A percentile compares a stretch with the other conserved stretches of the same genome.
These are phyloP conservation scores for Syngnathus floridae DNA, from an alignment of 2,113 vertebrate genomes.

Conservation along the genomic window DNA sequence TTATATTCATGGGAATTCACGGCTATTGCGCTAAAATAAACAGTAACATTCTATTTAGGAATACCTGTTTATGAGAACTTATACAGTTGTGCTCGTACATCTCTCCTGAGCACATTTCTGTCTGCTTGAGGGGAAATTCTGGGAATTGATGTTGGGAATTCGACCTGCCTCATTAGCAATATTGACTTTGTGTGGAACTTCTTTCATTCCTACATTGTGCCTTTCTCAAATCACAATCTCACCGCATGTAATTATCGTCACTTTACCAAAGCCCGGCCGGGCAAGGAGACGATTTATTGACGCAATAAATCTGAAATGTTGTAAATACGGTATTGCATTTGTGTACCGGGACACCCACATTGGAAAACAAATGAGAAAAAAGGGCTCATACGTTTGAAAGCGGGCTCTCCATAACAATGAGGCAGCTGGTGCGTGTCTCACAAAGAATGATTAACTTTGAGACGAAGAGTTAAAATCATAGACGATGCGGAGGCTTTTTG, in stretches of 20 bases:
- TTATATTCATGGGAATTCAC: conserved; percentile 38
- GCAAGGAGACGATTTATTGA: conserved; percentile 32
- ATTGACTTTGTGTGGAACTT: conserved; percentile 19
- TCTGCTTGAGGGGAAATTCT: conserved; percentile 17
- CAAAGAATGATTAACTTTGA: conserved; percentile 30
- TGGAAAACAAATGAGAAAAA: conserved; percentile 26
- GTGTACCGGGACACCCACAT: conserved; percentile 26
- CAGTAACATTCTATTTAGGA: conserved; percentile 35
- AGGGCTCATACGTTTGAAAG: background rate
- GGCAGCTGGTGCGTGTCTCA: conserved; percentile 26
- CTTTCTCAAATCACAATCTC: conserved; percentile 35
- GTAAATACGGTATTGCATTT: conserved; percentile 38
- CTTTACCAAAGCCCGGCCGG: conserved; percentile 18
- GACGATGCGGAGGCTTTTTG: background rate
- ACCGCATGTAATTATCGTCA: conserved; percentile 34
- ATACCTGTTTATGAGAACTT: conserved; percentile 45
- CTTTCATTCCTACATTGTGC: conserved; percentile 9
- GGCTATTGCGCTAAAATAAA: conserved; percentile 53
- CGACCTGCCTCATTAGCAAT: background rate
- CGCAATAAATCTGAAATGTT: conserved; percentile 43
- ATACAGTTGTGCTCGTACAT: conserved; percentile 38
- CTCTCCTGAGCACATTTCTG: conserved; percentile 37
- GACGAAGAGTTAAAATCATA: conserved; percentile 1
- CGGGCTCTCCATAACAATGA: conserved; percentile 16
- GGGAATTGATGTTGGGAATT: conserved; percentile 20